phyloP scores from a whole-genome alignment of 2,888 invertebrate species.

The Tetheella fluctuosa region DNA sequence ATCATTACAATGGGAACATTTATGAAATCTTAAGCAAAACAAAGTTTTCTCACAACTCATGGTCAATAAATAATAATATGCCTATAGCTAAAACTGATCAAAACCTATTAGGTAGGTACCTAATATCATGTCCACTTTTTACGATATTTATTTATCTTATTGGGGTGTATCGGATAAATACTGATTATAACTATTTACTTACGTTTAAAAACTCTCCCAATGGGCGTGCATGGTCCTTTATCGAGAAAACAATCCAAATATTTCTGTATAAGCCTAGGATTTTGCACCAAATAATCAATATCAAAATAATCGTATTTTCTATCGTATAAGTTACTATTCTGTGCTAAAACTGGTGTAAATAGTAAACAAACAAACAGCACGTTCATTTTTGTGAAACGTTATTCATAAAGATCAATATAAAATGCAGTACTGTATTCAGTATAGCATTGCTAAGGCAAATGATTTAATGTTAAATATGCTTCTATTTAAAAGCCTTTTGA shows the following conservation, averaged over 20 bases:
- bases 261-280: conserved; percentile 86
- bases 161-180: no score
- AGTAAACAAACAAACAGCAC: conserved; percentile 30
- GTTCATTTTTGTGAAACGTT: conserved; percentile 19
- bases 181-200: conserved; percentile 37
- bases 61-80: no score
- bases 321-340: conserved; percentile 54
- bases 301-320: conserved; percentile 86
- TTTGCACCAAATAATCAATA: conserved; percentile 86
- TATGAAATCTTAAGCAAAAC: no score
- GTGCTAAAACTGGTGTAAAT: conserved; percentile 30
- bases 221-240: conserved; percentile 66
- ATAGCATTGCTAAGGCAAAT: conserved; percentile 41
- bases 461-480: conserved; percentile 44
- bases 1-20: no score
- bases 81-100: no score
- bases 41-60: no score
- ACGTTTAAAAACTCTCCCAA: conserved; percentile 67
- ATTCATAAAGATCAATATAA: neutral
- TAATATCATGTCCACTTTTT: no score
- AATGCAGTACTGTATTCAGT: conserved; percentile 16
- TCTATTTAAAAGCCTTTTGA: conserved; percentile 56
- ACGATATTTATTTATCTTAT: no score
- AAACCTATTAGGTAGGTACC: no score
- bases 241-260: conserved; percentile 86